These are phyloP conservation scores for Orchestia grillus DNA, from an alignment of 1,140 invertebrate species.

Conservation along the genomic window DNA sequence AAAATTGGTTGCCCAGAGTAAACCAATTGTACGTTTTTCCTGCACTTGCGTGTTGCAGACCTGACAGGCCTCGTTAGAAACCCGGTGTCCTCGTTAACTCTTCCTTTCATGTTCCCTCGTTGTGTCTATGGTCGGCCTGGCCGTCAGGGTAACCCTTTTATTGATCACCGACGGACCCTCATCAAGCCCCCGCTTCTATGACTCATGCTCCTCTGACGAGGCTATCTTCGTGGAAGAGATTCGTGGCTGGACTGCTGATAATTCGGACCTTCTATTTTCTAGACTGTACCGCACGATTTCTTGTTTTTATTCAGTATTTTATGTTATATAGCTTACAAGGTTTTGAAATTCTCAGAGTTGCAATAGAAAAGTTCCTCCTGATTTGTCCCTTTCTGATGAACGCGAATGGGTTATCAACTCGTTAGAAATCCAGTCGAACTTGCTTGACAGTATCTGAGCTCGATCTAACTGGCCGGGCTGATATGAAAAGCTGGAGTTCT, in stretches of 20 bases:
- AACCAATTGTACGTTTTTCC: background rate
- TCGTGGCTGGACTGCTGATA: background rate
- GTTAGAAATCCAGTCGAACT: too few relatives aligned
- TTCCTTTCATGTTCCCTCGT: slow-evolving; percentile 37
- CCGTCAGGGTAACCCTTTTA: slow-evolving; percentile 33
- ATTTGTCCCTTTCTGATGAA: background rate
- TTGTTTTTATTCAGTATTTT: background rate
- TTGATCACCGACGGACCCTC: slow-evolving; percentile 34
- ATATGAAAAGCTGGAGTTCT: background rate
- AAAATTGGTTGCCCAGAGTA: background rate
- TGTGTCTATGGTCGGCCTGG: background rate
- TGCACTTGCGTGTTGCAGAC: background rate
- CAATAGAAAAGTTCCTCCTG: too few relatives aligned
- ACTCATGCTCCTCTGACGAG: background rate
- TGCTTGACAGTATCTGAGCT: background rate
- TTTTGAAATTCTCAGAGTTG: too few relatives aligned
- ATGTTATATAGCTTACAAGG: too few relatives aligned
- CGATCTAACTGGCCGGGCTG: background rate
- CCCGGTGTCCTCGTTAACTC: slow-evolving; percentile 1
- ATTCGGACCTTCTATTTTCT: background rate
- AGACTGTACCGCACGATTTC: background rate
- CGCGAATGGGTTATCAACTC: background rate
- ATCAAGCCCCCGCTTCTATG: slow-evolving; percentile 11
- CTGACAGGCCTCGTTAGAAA: slow-evolving; percentile 26
- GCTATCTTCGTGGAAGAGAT: background rate